A percentile compares a stretch with the other conserved stretches of the same genome.
Evolutionary conservation across 2,113 vertebrate genomes (phyloP).

Genomic region (Setophaga kirtlandii): DNA sequence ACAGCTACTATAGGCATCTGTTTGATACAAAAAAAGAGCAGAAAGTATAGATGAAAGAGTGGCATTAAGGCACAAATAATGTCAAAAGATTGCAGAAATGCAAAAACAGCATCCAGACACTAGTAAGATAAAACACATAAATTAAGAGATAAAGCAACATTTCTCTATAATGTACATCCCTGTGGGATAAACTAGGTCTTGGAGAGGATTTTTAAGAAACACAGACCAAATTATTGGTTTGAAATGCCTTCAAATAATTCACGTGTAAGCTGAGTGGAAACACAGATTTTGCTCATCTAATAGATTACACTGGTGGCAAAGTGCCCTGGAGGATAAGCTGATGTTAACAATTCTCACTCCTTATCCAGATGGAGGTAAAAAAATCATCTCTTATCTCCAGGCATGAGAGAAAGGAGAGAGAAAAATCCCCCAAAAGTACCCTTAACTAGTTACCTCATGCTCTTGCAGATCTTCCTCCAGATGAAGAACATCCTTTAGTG

Average conservation of each 20-base stretch:
- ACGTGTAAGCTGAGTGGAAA: not conserved
- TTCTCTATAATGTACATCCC: not conserved
- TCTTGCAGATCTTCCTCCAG: constrained; percentile 71
- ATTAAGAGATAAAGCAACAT: not conserved
- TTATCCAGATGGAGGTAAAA: not conserved
- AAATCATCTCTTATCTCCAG: not conserved
- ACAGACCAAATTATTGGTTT: not conserved
- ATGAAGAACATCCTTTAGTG: constrained; percentile 76
- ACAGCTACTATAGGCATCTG: constrained; percentile 85
- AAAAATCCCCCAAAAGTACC: not conserved
- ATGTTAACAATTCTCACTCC: not conserved
- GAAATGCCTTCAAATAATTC: not conserved
- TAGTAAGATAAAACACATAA: not conserved
- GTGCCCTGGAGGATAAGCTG: not conserved
- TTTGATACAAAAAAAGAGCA: not conserved
- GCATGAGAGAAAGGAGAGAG: not conserved
- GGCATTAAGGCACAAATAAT: not conserved
- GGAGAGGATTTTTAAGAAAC: not conserved
- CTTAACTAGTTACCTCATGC: constrained; percentile 70
- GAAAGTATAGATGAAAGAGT: not conserved
- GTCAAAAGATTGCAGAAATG: not conserved
- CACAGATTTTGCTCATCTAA: not conserved
- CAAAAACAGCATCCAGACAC: not conserved
- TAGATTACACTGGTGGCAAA: not conserved
- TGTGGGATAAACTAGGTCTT: not conserved